phyloP scores from a whole-genome alignment of 2,113 vertebrate genomes.

The Panthera uncia region DNA sequence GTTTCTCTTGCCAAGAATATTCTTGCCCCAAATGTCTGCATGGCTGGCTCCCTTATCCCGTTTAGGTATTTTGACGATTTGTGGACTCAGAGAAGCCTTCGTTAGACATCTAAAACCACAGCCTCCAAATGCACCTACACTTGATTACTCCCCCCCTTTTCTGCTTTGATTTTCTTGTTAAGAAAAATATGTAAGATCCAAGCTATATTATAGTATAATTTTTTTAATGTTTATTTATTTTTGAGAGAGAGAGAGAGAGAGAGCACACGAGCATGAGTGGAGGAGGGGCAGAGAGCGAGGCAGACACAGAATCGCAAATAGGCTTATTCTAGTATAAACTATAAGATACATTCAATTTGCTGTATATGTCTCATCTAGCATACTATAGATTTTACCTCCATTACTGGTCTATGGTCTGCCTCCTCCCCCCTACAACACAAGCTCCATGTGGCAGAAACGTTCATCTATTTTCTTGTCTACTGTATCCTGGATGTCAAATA shows the following conservation, averaged over 20 bases:
- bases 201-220: not conserved
- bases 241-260: too few species aligned
- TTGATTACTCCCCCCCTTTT: not conserved
- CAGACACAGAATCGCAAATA: too few species aligned
- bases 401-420: not conserved
- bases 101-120: not conserved
- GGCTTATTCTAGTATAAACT: not conserved
- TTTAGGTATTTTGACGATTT: not conserved
- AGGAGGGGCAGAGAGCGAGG: too few species aligned
- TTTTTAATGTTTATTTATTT: too few species aligned
- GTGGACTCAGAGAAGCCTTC: not conserved
- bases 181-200: not conserved
- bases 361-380: not conserved
- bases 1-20: not conserved
- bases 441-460: not conserved
- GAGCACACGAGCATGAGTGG: too few species aligned
- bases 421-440: not conserved
- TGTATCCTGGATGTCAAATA: not conserved
- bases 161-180: not conserved
- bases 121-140: not conserved
- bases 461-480: not conserved
- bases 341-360: not conserved
- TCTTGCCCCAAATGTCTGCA: not conserved
- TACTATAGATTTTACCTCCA: not conserved
- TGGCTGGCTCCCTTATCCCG: not conserved